phyloP scores from a whole-genome alignment of 2,888 invertebrate species.

The Tenthredo amoena region DNA sequence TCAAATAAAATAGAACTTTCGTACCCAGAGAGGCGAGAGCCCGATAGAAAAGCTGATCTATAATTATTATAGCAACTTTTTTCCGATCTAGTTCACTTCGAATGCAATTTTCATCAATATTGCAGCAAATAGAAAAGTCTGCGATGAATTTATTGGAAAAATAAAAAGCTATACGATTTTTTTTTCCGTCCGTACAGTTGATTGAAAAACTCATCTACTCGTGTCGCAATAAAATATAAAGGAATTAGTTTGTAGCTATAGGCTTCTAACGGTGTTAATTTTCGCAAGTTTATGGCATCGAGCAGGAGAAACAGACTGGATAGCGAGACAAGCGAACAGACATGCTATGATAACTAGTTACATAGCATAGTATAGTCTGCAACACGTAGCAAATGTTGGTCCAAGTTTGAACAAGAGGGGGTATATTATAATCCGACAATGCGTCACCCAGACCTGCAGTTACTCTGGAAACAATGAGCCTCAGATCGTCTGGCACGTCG shows the following conservation, averaged over 20 bases:
- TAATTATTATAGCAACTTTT: not conserved
- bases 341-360: conserved; percentile 13
- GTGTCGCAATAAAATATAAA: not conserved
- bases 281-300: not conserved
- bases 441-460: conserved; percentile 26
- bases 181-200: not conserved
- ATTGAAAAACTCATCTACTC: not conserved
- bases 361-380: too few relatives aligned
- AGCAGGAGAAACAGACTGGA: not conserved
- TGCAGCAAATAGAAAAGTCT: not conserved
- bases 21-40: not conserved
- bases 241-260: not conserved
- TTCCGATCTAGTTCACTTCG: not conserved
- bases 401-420: not conserved
- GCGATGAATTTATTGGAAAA: not conserved
- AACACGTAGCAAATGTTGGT: not conserved
- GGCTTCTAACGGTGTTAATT: not conserved
- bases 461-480: conserved; percentile 39
- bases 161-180: not conserved
- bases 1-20: not conserved
- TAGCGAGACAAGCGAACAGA: not conserved
- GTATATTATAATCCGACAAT: conserved; percentile 48
- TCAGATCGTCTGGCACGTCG: conserved; percentile 40
- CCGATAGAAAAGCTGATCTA: not conserved
- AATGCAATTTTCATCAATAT: not conserved